Base-by-base conservation (phyloP, 2,797 vertebrate genomes). In the Urocyon cinereoargenteus region DNA sequence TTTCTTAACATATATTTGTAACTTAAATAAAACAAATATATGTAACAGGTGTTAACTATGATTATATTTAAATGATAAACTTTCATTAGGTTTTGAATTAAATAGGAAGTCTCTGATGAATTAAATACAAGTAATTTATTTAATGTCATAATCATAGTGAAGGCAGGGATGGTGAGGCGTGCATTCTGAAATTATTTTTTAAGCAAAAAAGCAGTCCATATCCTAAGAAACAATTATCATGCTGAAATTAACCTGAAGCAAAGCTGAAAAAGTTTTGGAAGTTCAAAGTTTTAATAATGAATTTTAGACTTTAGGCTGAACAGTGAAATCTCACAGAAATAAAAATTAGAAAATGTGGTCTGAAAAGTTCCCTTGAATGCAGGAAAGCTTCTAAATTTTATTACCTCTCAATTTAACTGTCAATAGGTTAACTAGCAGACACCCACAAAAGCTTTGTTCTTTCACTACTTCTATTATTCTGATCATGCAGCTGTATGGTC, bases 391-490 rank as follows among this genome's bases (percentile, higher is more conserved):
- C 18, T 16, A 6, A 77, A 53, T 78, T 95, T 90, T 51, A 9
- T 59, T 90, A 64, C 70, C 81, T 86, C 34, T 90, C 45, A 26
- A 90, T 97, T 96, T 96, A 68, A 82, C 83, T 97, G n/a, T 84
- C 83, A 81, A 45, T 72, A 92, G 75, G 70, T 94, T 91, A 96
- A 98, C 90, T 77, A 90, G 84, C 57, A 90, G 66, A 75, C 28
- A 72, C 26, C 18, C 68, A 96, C 62, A 57, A n/a, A 94, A 84
- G 12, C 57, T 93, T 91, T 95, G n/a, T 93, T 96, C 86, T 90
- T 94, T 68, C 40, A 89, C 75, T 96, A 94, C 91, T 96, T 92
- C 91, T 36, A 90, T 90, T 95, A 93, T 34, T 51, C 53, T 36
- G 45, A 77, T 94, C 51, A 40, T 14, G 68, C 40, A 91, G 62